These are phyloP conservation scores for Physocephala rufipes DNA, from an alignment of 2,888 invertebrate genomes.

Conservation along the genomic window DNA sequence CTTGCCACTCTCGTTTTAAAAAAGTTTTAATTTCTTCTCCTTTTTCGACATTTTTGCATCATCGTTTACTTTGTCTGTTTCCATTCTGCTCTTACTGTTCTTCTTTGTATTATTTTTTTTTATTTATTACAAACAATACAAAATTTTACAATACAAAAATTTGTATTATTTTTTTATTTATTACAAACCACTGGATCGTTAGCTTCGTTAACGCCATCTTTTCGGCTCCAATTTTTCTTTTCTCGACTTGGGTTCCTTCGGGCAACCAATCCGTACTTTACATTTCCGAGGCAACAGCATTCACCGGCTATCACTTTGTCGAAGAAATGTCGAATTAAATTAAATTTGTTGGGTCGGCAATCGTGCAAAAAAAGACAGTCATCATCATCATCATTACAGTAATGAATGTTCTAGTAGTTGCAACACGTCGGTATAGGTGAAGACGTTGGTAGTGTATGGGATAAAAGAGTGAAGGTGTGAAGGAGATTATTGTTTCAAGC, in stretches of 20 bases:
- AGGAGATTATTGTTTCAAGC: neutral
- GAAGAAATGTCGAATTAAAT: constrained; percentile 38
- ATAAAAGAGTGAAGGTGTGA: no score
- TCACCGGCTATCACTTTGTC: neutral
- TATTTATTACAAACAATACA: no score
- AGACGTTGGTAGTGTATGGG: no score
- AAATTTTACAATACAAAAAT: no score
- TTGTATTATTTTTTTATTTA: no score
- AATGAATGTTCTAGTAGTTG: no score
- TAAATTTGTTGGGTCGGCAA: constrained; percentile 41
- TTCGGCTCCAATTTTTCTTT: no score
- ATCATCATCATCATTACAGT: neutral
- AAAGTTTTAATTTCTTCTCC: neutral
- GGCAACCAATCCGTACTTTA: neutral
- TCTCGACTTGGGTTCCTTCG: neutral
- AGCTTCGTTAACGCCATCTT: neutral
- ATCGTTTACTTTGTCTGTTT: neutral
- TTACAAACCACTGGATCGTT: neutral
- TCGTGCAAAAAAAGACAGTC: constrained; percentile 31
- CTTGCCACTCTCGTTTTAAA: neutral
- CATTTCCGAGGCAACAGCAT: neutral
- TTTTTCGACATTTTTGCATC: neutral
- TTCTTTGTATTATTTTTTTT: neutral
- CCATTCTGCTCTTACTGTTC: neutral
- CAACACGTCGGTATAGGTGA: no score